These are phyloP conservation scores for Epinephelus cyanopodus DNA, from an alignment of 2,113 vertebrate genomes.

Conservation along the genomic window DNA sequence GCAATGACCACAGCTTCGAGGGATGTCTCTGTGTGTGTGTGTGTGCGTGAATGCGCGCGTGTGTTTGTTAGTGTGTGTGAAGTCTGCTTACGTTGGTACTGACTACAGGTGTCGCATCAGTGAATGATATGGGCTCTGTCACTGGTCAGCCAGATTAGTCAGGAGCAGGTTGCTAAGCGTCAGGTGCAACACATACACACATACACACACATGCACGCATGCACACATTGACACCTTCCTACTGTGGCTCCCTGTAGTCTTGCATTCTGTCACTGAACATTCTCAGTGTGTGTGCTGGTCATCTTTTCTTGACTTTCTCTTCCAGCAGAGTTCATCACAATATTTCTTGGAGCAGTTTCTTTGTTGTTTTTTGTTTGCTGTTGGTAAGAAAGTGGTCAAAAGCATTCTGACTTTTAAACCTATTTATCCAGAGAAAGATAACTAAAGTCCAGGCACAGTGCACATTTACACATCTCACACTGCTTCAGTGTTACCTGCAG, in stretches of 20 bases:
- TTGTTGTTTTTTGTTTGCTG: neutral
- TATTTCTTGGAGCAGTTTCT: neutral
- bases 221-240: slow-evolving; percentile 6
- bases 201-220: slow-evolving; percentile 14
- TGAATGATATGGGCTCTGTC: slow-evolving; percentile 12
- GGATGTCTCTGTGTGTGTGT: slow-evolving; percentile 17
- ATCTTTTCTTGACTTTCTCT: slow-evolving; percentile 20
- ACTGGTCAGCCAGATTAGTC: slow-evolving; percentile 3
- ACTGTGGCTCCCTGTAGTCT: slow-evolving; percentile 18
- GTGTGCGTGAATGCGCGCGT: slow-evolving; percentile 19
- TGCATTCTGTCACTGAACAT: slow-evolving; percentile 15
- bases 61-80: neutral
- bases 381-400: neutral
- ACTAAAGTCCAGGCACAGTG: neutral
- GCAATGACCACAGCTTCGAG: slow-evolving; percentile 44
- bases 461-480: neutral
- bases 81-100: slow-evolving; percentile 1
- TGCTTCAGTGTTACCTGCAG: neutral
- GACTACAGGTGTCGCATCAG: slow-evolving; percentile 17
- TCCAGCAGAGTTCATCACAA: slow-evolving; percentile 12
- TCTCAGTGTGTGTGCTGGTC: slow-evolving; percentile 21
- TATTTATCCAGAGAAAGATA: neutral
- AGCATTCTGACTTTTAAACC: neutral
- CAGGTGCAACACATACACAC: slow-evolving; percentile 12
- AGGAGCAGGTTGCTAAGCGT: slow-evolving; percentile 9